Evolutionary conservation across 1,140 invertebrate species (phyloP).

Genomic region (Penaeus japonicus): DNA sequence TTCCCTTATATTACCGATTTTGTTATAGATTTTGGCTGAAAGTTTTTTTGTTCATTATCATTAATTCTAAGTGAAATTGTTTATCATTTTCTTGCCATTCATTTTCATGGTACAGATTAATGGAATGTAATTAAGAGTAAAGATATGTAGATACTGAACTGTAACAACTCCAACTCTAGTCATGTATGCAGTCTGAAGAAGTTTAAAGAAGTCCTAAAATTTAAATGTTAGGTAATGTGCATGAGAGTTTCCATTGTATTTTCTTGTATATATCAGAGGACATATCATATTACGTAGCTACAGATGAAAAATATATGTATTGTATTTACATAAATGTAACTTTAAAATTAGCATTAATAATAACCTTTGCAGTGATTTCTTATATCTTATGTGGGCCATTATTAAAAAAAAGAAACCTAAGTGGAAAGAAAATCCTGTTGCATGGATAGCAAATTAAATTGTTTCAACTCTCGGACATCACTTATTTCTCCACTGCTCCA

Average conservation of each 20-base stretch:
- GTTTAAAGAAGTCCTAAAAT: slow-evolving; percentile 20
- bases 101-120: background rate
- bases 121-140: too few species aligned
- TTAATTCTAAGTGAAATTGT: background rate
- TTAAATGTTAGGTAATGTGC: slow-evolving; percentile 9
- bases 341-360: background rate
- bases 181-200: slow-evolving; percentile 25
- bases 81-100: slow-evolving; percentile 3
- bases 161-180: slow-evolving; percentile 44
- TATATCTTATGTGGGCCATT: background rate
- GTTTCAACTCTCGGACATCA: background rate
- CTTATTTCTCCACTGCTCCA: slow-evolving; percentile 50
- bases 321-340: background rate
- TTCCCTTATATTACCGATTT: too few species aligned
- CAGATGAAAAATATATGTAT: background rate
- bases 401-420: background rate
- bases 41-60: background rate
- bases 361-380: background rate
- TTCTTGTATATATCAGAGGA: slow-evolving; percentile 24
- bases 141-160: too few species aligned
- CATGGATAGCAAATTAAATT: background rate
- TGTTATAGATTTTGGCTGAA: background rate
- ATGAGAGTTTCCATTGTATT: background rate
- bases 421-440: too few species aligned
- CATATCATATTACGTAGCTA: slow-evolving; percentile 18